These are phyloP conservation scores for Tilapia sparmanii DNA, from an alignment of 2,113 vertebrate genomes.

Conservation along the genomic window DNA sequence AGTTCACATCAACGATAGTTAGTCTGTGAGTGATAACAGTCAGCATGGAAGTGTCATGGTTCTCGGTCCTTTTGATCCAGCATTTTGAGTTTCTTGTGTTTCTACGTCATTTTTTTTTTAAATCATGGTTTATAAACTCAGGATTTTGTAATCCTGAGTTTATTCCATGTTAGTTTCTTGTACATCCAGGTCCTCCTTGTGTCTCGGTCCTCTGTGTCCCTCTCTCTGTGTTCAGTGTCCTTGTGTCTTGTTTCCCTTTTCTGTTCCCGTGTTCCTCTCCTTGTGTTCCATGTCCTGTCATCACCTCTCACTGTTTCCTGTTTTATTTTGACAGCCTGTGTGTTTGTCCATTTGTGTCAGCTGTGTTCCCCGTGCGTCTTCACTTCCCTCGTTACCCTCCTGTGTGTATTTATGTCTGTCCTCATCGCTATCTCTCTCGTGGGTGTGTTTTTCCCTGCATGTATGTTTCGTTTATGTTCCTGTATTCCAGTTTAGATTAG, in stretches of 20 bases:
- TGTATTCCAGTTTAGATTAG: not conserved
- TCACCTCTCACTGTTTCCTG: not conserved
- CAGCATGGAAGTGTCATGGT: not conserved
- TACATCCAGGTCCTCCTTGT: not conserved
- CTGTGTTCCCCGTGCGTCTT: not conserved
- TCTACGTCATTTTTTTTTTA: accelerated
- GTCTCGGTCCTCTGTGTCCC: not conserved
- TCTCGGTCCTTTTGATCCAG: not conserved
- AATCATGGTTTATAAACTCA: not conserved
- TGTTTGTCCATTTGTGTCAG: not conserved
- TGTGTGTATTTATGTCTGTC: not conserved
- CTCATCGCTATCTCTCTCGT: not conserved
- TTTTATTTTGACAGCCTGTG: not conserved
- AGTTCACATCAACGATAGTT: not conserved
- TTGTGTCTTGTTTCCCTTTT: not conserved
- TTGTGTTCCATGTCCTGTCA: not conserved
- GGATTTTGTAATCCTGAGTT: no score
- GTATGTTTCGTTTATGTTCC: not conserved
- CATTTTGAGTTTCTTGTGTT: not conserved
- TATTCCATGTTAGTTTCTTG: not conserved
- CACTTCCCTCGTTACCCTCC: not conserved
- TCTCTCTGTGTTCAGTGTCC: not conserved
- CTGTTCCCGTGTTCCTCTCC: not conserved
- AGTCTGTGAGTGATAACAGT: not conserved
- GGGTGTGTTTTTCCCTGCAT: not conserved